Conservation (phyloP, 2,113 vertebrate genomes). For the Psittacara wagleri region DNA sequence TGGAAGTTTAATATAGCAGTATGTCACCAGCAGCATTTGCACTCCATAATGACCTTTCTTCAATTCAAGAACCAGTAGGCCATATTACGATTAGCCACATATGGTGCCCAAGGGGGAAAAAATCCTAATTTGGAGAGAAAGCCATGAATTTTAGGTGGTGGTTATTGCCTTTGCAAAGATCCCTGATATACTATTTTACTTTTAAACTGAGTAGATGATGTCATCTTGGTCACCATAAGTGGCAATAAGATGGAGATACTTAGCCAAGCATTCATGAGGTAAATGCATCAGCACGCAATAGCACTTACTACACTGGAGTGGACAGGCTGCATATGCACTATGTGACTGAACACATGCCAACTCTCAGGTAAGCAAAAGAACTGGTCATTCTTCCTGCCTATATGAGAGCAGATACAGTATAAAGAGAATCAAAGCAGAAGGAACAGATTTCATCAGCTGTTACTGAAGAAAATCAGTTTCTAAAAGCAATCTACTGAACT, state of each 20-base stretch:
- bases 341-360: neutral
- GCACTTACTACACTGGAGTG: neutral
- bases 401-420: neutral
- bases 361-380: neutral
- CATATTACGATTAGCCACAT: slow-evolving; percentile 4
- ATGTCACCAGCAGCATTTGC: slow-evolving; percentile 17
- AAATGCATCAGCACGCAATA: neutral
- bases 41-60: slow-evolving; percentile 29
- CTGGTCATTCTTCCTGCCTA: neutral
- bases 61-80: neutral
- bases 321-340: neutral
- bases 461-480: neutral
- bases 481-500: neutral
- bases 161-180: neutral
- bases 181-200: neutral
- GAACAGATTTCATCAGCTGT: neutral
- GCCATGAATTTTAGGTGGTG: neutral
- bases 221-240: neutral
- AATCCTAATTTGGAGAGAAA: neutral
- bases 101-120: neutral
- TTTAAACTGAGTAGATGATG: neutral
- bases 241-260: neutral
- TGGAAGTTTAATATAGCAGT: slow-evolving; percentile 57
- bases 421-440: neutral
- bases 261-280: neutral